These are phyloP conservation scores for Callaeas wilsoni DNA, from an alignment of 2,113 vertebrate genomes.

Conservation along the genomic window DNA sequence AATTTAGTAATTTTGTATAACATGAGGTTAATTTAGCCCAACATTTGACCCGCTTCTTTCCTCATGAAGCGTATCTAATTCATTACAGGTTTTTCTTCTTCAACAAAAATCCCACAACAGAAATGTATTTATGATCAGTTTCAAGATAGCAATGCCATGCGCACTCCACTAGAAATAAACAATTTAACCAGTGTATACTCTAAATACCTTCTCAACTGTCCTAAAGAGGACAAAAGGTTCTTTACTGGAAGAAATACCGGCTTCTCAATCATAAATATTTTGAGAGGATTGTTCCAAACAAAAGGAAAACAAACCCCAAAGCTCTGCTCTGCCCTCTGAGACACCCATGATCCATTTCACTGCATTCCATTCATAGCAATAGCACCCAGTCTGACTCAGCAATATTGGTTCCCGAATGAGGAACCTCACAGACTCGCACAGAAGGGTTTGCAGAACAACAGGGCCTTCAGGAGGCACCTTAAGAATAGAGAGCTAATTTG, in stretches of 20 bases:
- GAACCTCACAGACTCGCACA: neutral
- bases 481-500: neutral
- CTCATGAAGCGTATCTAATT: slow-evolving; percentile 3
- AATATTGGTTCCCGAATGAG: neutral
- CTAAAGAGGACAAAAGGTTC: neutral
- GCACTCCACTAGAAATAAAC: neutral
- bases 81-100: neutral
- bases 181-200: neutral
- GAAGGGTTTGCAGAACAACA: neutral
- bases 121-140: neutral
- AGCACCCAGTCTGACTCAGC: neutral
- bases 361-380: neutral
- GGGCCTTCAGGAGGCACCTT: neutral
- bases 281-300: neutral
- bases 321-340: neutral
- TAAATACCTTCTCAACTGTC: neutral
- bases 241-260: neutral
- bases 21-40: neutral
- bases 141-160: neutral
- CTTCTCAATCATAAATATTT: neutral
- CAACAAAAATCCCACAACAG: neutral
- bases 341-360: neutral
- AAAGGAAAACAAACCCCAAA: neutral
- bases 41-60: neutral
- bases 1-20: neutral